Conservation (phyloP, 2,797 vertebrate species). For the Spinibarbus caldwelli region DNA sequence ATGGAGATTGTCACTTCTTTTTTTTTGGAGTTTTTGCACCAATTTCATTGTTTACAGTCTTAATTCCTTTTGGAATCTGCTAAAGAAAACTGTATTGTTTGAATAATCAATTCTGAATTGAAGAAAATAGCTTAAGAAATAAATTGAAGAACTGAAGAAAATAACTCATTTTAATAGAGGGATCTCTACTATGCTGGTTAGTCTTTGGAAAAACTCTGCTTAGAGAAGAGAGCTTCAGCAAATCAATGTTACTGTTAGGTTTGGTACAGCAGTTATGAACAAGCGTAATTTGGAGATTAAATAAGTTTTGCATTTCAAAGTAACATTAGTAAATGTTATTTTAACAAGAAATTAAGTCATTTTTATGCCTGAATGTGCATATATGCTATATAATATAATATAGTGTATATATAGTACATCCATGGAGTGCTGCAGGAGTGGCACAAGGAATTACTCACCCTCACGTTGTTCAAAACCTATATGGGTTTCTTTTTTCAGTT, state of each 20-base stretch:
- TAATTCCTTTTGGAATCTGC: neutral
- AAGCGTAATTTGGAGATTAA: neutral
- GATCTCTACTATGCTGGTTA: neutral
- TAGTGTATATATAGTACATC: too few relatives aligned
- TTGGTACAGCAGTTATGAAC: neutral
- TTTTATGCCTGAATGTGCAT: neutral
- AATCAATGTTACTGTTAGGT: neutral
- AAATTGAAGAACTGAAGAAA: neutral
- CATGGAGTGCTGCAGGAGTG: too few relatives aligned
- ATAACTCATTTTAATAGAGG: neutral
- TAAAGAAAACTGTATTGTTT: neutral
- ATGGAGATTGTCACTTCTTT: neutral
- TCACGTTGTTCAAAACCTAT: too few relatives aligned
- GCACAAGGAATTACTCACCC: too few relatives aligned
- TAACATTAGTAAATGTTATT: neutral
- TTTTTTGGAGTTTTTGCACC: neutral
- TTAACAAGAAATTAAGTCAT: neutral
- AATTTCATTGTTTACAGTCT: neutral
- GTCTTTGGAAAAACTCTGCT: neutral
- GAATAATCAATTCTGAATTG: neutral
- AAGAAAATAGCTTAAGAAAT: neutral
- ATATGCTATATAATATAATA: too few relatives aligned
- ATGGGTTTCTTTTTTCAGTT: too few relatives aligned
- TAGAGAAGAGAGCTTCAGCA: neutral
- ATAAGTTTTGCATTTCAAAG: neutral